Evolutionary conservation across 2,888 invertebrate genomes (phyloP), one percentile per base, ranked within the genome.

Genomic region (Antheraea yamamai): DNA sequence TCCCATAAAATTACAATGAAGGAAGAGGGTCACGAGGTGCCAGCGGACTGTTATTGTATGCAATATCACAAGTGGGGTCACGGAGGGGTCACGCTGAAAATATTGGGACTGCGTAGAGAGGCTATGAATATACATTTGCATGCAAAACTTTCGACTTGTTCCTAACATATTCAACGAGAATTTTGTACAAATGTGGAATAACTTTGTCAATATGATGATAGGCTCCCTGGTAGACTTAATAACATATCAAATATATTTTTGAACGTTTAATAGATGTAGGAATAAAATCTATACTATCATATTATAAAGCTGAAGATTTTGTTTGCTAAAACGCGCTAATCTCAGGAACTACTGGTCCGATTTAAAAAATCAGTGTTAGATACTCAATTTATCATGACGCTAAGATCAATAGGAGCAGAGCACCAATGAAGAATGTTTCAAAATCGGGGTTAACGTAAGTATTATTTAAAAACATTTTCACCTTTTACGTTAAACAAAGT

Each of bases 11-110:
- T 88, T 85, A 87, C 84, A 81, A 80, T 82, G 81, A 87, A 79
- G 81, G 83, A 81, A 84, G 86, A 61, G 61, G 88, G 86, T 84
- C 85, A 84, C 86, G 83, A 82, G 83, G 85, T 83, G 82, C 84
- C 85, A 81, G 77, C 78, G 76, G 83, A 82, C 78, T 87, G 88
- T 90, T 90, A 88, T 89, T 88, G 87, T 87, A 89, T 87, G 88
- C 84, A 88, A 88, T 89, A 88, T 91, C 86, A 81, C 82, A 80
- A 83, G 84, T 83, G 81, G 80, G 80, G 81, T 79, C 83, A 66
- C 77, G 79, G 83, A 83, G 83, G 80, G 80, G 81, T 82, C 77
- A 80, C 79, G 82, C 75, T 79, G 79, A 86, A 90, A 87, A 87
- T 87, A 86, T 84, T 81, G 77, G 84, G 86, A 85, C 83, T 80